Percentiles rank a stretch among this genome's conserved stretches.
Conservation (phyloP, 2,113 vertebrate genomes). For the Carollia perspicillata region DNA sequence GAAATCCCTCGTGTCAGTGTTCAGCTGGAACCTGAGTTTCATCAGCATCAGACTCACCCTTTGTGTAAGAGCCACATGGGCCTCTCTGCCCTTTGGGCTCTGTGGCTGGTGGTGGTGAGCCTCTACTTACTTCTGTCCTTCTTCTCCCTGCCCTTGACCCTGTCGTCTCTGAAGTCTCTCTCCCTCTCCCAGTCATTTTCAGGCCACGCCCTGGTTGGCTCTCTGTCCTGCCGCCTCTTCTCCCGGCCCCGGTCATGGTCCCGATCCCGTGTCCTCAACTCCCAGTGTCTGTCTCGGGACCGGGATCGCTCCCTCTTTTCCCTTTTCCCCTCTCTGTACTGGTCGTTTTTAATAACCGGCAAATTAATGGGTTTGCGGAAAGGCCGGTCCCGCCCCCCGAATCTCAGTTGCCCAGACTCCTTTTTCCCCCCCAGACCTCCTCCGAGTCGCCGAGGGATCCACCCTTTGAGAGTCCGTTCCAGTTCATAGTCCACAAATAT, state of each 20-base stretch:
- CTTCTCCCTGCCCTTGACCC: constrained; percentile 78
- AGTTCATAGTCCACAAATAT: constrained; percentile 94
- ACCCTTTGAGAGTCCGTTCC: constrained; percentile 92
- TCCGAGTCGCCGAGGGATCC: constrained; percentile 93
- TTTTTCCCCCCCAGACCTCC: constrained; percentile 96
- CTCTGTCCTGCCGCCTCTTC: constrained; percentile 82
- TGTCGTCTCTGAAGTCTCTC: constrained; percentile 77
- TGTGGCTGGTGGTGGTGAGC: constrained; percentile 64
- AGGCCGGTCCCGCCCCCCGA: constrained; percentile 94
- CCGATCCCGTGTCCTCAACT: constrained; percentile 79
- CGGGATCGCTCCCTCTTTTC: constrained; percentile 79
- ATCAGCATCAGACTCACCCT: not conserved
- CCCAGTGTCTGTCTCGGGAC: constrained; percentile 82
- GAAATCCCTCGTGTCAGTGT: not conserved
- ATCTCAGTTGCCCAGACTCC: constrained; percentile 95
- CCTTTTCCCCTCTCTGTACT: constrained; percentile 74
- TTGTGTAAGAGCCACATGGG: fast-evolving
- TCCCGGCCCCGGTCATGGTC: constrained; percentile 82
- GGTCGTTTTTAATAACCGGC: constrained; percentile 77
- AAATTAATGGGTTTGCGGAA: constrained; percentile 95
- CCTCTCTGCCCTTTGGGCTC: not conserved
- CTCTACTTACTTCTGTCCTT: constrained; percentile 83
- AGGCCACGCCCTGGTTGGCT: constrained; percentile 63
- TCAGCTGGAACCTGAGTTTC: not conserved
- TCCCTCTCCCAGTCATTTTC: constrained; percentile 78